A percentile compares a stretch with the other conserved stretches of the same genome.
Conservation (phyloP, 1,140 invertebrate genomes). For the Lordiphosa collinella region DNA sequence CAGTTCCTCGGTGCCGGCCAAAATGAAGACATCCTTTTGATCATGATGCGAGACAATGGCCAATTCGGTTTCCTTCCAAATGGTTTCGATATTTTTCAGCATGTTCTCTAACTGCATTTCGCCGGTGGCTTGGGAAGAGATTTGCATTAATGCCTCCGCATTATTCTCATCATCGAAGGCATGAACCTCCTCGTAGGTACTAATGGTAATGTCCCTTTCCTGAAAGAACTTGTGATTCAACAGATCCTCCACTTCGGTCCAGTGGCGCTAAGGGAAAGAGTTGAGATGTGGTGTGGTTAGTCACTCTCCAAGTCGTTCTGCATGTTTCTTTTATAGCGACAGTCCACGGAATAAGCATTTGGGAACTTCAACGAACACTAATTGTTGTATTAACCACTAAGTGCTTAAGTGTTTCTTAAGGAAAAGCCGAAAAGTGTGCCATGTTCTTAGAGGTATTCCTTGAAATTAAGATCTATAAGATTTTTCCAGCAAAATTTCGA, state of each 20-base stretch:
- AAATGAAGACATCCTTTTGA: slow-evolving; percentile 88
- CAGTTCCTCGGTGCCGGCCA: slow-evolving; percentile 91
- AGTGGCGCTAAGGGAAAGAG: slow-evolving; percentile 83
- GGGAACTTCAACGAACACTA: no score
- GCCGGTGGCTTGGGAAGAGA: slow-evolving; percentile 90
- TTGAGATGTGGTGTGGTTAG: not conserved
- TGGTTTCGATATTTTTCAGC: slow-evolving; percentile 90
- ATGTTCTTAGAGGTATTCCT: no score
- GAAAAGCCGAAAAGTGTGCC: no score
- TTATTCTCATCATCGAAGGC: slow-evolving; percentile 83
- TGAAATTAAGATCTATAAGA: no score
- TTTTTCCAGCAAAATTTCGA: no score
- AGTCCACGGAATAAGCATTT: no score
- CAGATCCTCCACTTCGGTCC: slow-evolving; percentile 89
- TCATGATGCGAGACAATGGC: slow-evolving; percentile 88
- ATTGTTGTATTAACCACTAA: no score
- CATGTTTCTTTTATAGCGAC: no score
- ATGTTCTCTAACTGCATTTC: slow-evolving; percentile 89
- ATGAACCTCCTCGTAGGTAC: slow-evolving; percentile 85
- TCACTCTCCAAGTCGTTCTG: no score
- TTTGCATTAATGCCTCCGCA: slow-evolving; percentile 88
- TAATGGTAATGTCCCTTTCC: slow-evolving; percentile 84
- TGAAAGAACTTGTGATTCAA: slow-evolving; percentile 86
- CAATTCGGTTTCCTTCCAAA: slow-evolving; percentile 90
- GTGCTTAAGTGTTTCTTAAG: no score